These are phyloP conservation scores for Drosophila quinaria DNA, from an alignment of 2,888 invertebrate species.

Conservation along the genomic window DNA sequence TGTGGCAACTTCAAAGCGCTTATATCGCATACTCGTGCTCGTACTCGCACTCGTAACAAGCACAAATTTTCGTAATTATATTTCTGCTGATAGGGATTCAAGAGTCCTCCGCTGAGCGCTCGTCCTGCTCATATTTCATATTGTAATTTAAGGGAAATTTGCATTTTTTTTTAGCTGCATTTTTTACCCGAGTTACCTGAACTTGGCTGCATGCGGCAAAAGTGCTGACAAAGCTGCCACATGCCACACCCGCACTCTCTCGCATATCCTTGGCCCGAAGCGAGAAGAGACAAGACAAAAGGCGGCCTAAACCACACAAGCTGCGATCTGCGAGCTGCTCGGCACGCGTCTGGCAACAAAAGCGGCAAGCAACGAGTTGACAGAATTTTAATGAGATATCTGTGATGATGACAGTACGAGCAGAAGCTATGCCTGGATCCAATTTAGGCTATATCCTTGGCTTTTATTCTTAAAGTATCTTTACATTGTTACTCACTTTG, in stretches of 20 bases:
- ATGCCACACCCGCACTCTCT: conserved; percentile 2
- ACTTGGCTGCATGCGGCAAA: conserved; percentile 46
- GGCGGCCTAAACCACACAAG: conserved; percentile 33
- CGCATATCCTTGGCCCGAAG: conserved; percentile 9
- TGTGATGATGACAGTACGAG: conserved; percentile 42
- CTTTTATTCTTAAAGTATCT: background rate
- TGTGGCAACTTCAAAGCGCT: conserved; percentile 8
- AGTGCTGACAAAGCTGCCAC: conserved; percentile 66
- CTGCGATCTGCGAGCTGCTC: conserved; percentile 1
- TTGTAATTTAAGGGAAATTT: conserved; percentile 65
- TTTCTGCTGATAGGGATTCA: conserved; percentile 40
- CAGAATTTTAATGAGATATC: conserved; percentile 77
- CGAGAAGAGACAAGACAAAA: conserved; percentile 34
- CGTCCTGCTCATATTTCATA: conserved; percentile 57
- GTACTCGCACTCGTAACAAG: conserved; percentile 30
- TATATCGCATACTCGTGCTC: background rate
- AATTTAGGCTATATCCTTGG: conserved; percentile 32
- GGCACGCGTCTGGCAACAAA: conserved; percentile 48
- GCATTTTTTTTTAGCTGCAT: conserved; percentile 58
- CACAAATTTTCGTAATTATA: conserved; percentile 65
- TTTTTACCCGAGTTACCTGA: conserved; percentile 52
- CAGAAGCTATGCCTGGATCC: conserved; percentile 38
- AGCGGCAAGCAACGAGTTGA: conserved; percentile 48
- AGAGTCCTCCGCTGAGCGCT: background rate
- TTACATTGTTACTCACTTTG: conserved; percentile 11